Percentiles rank a stretch among this genome's conserved stretches.
Conservation (phyloP, 2,888 invertebrate genomes). For the Mechanitis mazaeus region DNA sequence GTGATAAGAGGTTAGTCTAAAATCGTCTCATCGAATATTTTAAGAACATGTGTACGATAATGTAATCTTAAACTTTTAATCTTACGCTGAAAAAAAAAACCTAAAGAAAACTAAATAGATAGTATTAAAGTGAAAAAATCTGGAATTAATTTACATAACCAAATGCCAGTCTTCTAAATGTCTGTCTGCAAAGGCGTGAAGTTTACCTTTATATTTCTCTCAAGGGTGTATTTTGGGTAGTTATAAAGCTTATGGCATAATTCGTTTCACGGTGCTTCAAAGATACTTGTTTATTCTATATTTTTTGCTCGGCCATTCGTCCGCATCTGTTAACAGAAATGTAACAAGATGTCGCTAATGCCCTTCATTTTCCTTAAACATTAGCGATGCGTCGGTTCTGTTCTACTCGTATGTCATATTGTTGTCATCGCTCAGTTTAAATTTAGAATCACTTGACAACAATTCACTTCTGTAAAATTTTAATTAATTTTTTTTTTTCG, state of each 20-base stretch:
- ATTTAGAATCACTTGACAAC: constrained; percentile 5
- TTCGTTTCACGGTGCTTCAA: constrained; percentile 38
- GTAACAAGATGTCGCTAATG: constrained; percentile 4
- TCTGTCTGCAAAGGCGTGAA: constrained; percentile 31
- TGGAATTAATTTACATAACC: constrained; percentile 9
- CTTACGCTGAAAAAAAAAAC: too few relatives aligned
- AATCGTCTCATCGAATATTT: too few relatives aligned
- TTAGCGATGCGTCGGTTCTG: background rate
- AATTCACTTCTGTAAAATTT: background rate
- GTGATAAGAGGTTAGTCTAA: too few relatives aligned
- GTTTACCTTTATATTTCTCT: constrained; percentile 35
- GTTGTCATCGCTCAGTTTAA: background rate
- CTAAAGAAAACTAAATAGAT: too few relatives aligned
- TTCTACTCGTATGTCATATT: background rate
- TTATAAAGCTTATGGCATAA: constrained; percentile 50
- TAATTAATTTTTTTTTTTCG: background rate
- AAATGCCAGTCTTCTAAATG: constrained; percentile 29
- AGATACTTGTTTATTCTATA: constrained; percentile 23
- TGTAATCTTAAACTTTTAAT: too few relatives aligned
- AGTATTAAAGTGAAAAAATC: constrained; percentile 1
- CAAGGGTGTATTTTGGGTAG: constrained; percentile 46
- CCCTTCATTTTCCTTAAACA: background rate
- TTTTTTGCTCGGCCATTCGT: constrained; percentile 32
- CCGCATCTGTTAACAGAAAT: constrained; percentile 24
- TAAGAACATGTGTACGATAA: too few relatives aligned